A percentile compares a stretch with the other conserved stretches of the same genome.
Conservation (phyloP, 2,797 vertebrate genomes). For the Lindbergichthys nudifrons region DNA sequence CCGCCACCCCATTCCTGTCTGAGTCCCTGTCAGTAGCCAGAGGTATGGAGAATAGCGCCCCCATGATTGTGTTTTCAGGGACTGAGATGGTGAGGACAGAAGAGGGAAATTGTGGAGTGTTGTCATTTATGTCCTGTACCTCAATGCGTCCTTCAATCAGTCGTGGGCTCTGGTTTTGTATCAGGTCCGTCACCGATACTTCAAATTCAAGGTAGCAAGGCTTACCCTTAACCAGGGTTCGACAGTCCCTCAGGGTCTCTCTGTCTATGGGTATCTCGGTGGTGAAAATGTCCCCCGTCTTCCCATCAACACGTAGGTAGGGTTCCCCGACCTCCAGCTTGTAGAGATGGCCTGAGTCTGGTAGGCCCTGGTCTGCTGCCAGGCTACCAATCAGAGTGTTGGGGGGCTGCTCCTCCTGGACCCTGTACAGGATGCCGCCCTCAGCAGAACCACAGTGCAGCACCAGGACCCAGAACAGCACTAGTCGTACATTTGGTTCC, state of each 20-base stretch:
- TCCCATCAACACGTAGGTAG: slow-evolving; percentile 95
- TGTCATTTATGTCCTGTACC: slow-evolving; percentile 98
- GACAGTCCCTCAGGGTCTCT: slow-evolving; percentile 93
- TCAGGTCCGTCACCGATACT: slow-evolving; percentile 96
- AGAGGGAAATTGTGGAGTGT: slow-evolving; percentile 96
- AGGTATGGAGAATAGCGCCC: slow-evolving; percentile 93
- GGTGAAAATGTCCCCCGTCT: slow-evolving; percentile 98
- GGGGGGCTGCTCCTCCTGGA: slow-evolving; percentile 96
- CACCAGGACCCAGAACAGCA: slow-evolving; percentile 81
- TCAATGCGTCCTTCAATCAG: slow-evolving; percentile 97
- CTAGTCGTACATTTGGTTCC: slow-evolving; percentile 76
- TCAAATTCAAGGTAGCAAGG: slow-evolving; percentile 97
- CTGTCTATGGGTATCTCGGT: slow-evolving; percentile 97
- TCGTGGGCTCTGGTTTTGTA: slow-evolving; percentile 91
- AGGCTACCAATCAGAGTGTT: slow-evolving; percentile 97
- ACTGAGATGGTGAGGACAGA: slow-evolving; percentile 95
- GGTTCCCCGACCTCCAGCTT: slow-evolving; percentile 96
- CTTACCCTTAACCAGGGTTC: slow-evolving; percentile 87
- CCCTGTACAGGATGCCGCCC: slow-evolving; percentile 89
- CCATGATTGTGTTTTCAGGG: slow-evolving; percentile 95
- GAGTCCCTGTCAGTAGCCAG: slow-evolving; percentile 94
- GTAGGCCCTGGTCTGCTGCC: slow-evolving; percentile 94
- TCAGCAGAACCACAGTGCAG: slow-evolving; percentile 71
- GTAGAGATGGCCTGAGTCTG: slow-evolving; percentile 95
- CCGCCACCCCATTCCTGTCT: slow-evolving; percentile 93